phyloP scores from a whole-genome alignment of 2,888 invertebrate species.

The Drosophila heteroneura region DNA sequence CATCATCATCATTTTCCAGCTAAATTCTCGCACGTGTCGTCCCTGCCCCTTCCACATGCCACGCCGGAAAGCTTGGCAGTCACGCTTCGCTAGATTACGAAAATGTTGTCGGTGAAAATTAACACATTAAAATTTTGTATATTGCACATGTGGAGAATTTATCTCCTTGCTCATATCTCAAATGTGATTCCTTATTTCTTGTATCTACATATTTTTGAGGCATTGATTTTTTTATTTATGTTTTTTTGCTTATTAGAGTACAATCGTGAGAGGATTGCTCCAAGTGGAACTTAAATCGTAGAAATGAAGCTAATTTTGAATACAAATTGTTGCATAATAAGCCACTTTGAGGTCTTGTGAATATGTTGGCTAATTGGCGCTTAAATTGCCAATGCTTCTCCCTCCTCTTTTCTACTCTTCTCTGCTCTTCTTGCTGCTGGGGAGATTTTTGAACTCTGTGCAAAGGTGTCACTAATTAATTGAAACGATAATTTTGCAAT shows the following conservation, averaged over 20 bases:
- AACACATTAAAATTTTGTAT: constrained; percentile 68
- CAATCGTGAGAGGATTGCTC: neutral
- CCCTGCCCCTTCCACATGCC: neutral
- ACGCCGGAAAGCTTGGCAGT: constrained; percentile 28
- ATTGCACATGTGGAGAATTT: constrained; percentile 1
- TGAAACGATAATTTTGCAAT: constrained; percentile 18
- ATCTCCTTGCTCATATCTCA: constrained; percentile 9
- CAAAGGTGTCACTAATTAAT: constrained; percentile 44
- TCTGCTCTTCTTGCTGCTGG: neutral
- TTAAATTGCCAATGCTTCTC: neutral
- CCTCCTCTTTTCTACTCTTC: neutral
- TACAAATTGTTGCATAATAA: constrained; percentile 34
- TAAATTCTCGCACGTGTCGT: constrained; percentile 26
- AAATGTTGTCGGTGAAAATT: constrained; percentile 68
- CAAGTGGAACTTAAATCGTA: neutral
- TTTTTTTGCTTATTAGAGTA: neutral
- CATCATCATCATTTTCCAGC: neutral
- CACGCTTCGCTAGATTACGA: constrained; percentile 65
- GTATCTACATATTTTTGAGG: constrained; percentile 27
- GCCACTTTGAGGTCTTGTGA: constrained; percentile 11
- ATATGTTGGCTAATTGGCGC: constrained; percentile 31
- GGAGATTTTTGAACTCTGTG: neutral
- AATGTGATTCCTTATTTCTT: constrained; percentile 10
- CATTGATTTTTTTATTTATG: neutral
- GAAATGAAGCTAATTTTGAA: constrained; percentile 42